Conservation (phyloP, 2,113 vertebrate species). For the Antennarius striatus region DNA sequence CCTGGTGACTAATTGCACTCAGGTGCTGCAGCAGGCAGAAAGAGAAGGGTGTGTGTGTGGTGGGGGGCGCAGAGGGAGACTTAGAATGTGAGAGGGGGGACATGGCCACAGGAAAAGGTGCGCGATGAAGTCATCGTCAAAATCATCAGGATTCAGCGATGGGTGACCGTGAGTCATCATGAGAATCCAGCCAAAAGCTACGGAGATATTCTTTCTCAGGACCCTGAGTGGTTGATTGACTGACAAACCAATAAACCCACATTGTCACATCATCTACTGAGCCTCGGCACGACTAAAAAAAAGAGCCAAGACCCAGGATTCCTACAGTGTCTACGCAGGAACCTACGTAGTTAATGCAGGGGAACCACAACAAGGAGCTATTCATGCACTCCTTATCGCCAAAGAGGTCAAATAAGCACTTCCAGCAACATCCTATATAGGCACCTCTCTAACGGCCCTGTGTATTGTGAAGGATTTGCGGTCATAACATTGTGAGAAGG, state of each 20-base stretch:
- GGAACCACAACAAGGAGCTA: conserved; percentile 1
- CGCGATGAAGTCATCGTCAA: too few species aligned
- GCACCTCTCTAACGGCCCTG: conserved; percentile 23
- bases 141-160: too few species aligned
- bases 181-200: background rate
- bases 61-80: too few species aligned
- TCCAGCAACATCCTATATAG: conserved; percentile 8
- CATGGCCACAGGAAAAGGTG: too few species aligned
- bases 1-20: too few species aligned
- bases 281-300: background rate
- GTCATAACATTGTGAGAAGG: conserved; percentile 54
- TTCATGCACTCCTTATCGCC: conserved; percentile 22
- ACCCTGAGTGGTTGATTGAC: background rate
- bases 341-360: background rate
- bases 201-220: background rate
- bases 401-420: conserved; percentile 21
- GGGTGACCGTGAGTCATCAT: background rate
- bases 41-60: too few species aligned
- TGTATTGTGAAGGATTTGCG: conserved; percentile 25
- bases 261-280: background rate
- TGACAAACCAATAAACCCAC: background rate
- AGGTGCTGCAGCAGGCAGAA: too few species aligned
- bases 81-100: too few species aligned
- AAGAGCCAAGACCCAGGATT: background rate
- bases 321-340: background rate